Evolutionary conservation across 2,888 invertebrate genomes (phyloP), one percentile per base, ranked within the genome.

Genomic region (Spisula subtruncata): DNA sequence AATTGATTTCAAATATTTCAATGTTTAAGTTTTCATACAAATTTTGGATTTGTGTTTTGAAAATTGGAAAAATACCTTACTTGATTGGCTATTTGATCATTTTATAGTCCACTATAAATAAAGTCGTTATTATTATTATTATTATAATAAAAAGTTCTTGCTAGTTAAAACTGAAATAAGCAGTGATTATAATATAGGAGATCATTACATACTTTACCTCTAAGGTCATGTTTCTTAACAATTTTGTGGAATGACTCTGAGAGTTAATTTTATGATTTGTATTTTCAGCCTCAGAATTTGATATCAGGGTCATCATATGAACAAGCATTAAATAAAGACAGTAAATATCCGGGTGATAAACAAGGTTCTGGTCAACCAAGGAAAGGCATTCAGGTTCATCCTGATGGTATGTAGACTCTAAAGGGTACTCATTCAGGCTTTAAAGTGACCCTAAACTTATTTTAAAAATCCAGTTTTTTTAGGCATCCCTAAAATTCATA

Each of bases 371-470:
- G 90, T 51, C 91, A 90, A 88, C 98, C 94, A 84, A 97, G 97
- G 93, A 94, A 98, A 97, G 99, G 99, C 96, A 99, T 99, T 96
- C 99, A 99, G 97, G 99, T 99, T 94, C 98, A 98, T 96, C 98
- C 98, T 82, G 99, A 99, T 97, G 99, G 99, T 98, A 75, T 75
- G 75, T 75, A 71, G 16, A 35, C 4, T n/a, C n/a, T n/a, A n/a
- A n/a, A n/a, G n/a, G n/a, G 75, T 75, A 25, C 25, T 35, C 1
- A 5, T 41, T 41, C 4, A 41, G 4, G 41, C 41, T 41, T 41
- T 41, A 2, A 41, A 41, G 41, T 2, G 41, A 41, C 41, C 41
- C 41, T 41, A 41, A 41, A 41, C 2, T 41, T 41, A 5, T 8
- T 5, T 41, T 41, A 41, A 41, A 41, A n/a, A n/a, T n/a, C n/a